Conservation (phyloP, 2,797 vertebrate genomes). For the Notolepis coatsorum region DNA sequence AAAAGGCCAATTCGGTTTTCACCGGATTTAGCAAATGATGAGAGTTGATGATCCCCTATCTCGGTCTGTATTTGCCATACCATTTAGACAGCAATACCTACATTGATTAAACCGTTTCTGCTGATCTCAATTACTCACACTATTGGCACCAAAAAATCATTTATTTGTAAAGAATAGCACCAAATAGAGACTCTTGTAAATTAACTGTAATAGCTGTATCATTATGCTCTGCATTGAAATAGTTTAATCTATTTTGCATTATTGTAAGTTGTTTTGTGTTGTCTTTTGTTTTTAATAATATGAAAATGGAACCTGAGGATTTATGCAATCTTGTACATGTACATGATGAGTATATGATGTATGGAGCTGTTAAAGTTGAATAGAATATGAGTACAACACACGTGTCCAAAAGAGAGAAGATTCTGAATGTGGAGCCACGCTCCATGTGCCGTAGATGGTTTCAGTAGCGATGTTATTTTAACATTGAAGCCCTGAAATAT, state of each 20-base stretch:
- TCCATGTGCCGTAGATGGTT: slow-evolving; percentile 67
- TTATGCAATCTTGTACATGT: slow-evolving; percentile 86
- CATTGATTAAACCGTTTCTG: slow-evolving; percentile 36
- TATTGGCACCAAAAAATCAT: slow-evolving; percentile 56
- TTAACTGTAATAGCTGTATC: slow-evolving; percentile 75
- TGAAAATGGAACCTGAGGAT: slow-evolving; percentile 81
- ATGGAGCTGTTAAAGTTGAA: slow-evolving; percentile 78
- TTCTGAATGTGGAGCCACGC: slow-evolving; percentile 70
- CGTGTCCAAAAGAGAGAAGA: slow-evolving; percentile 51
- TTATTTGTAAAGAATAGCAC: slow-evolving; percentile 80
- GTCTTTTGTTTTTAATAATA: slow-evolving; percentile 74
- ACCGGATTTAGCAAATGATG: slow-evolving; percentile 13
- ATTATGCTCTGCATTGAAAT: slow-evolving; percentile 80
- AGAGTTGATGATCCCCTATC: slow-evolving; percentile 11
- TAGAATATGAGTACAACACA: slow-evolving; percentile 57
- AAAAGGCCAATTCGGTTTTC: slow-evolving; percentile 18
- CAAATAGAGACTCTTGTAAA: slow-evolving; percentile 76
- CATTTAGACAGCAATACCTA: slow-evolving; percentile 54
- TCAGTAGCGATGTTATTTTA: slow-evolving; percentile 72
- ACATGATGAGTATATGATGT: slow-evolving; percentile 74
- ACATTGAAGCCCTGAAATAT: slow-evolving; percentile 81
- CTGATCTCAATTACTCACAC: slow-evolving; percentile 52
- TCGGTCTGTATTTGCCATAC: slow-evolving; percentile 76
- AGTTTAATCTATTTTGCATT: slow-evolving; percentile 76
- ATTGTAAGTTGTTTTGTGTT: slow-evolving; percentile 73